Conservation (phyloP, 2,888 invertebrate species). For the Fragum sueziense region DNA sequence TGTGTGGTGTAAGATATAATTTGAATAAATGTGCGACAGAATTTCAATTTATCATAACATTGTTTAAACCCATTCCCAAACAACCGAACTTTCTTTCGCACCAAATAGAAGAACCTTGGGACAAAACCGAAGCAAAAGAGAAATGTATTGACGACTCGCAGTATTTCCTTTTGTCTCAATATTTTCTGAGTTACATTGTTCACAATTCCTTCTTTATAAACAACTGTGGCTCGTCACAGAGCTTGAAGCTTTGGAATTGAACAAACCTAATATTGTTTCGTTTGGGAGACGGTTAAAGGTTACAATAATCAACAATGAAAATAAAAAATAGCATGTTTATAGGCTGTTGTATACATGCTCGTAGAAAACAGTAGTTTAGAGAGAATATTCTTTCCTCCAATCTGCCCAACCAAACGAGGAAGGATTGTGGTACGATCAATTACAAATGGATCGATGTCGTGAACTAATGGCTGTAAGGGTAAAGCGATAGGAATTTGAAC, state of each 20-base stretch:
- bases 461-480: background rate
- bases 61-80: background rate
- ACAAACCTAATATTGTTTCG: background rate
- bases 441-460: background rate
- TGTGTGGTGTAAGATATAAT: too few species aligned
- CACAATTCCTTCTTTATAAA: background rate
- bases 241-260: too few species aligned
- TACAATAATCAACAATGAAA: too few species aligned
- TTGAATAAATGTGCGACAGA: too few species aligned
- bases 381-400: too few species aligned
- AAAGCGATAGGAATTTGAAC: conserved; percentile 12
- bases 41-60: too few species aligned
- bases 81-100: background rate
- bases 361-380: too few species aligned
- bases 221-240: too few species aligned
- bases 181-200: background rate
- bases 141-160: background rate
- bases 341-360: too few species aligned
- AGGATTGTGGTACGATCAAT: too few species aligned
- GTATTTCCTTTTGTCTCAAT: conserved; percentile 8
- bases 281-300: background rate
- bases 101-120: background rate
- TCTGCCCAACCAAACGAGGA: too few species aligned
- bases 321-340: too few species aligned
- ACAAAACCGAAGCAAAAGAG: background rate